Conservation (phyloP, 1,140 invertebrate genomes). For the Drosophila ohnishii region DNA sequence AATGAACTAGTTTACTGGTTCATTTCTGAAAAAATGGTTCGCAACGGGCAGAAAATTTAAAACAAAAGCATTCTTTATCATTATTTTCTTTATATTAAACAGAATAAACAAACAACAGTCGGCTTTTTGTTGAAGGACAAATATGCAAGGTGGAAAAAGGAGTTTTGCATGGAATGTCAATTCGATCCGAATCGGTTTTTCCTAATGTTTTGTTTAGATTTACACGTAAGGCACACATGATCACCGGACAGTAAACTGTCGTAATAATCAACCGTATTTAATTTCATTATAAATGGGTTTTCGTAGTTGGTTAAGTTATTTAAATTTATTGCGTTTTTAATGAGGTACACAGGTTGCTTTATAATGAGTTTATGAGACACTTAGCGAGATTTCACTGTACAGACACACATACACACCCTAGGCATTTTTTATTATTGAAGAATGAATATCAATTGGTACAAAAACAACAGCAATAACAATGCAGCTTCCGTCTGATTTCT, state of each 20-base stretch:
- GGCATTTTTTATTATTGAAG: constrained; percentile 54
- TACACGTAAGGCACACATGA: constrained; percentile 37
- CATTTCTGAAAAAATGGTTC: neutral
- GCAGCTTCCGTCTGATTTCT: constrained; percentile 29
- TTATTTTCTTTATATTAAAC: constrained; percentile 14
- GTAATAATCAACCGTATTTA: neutral
- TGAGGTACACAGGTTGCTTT: constrained; percentile 19
- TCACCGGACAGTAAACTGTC: constrained; percentile 16
- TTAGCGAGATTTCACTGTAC: constrained; percentile 20
- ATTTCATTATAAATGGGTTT: neutral
- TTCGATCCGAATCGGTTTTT: constrained; percentile 12
- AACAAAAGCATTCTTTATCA: constrained; percentile 1
- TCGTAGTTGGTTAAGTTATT: constrained; percentile 3
- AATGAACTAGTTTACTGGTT: neutral
- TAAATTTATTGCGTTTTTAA: constrained; percentile 27
- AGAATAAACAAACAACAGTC: constrained; percentile 33
- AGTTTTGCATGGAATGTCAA: constrained; percentile 8
- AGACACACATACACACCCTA: constrained; percentile 58
- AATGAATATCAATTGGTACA: constrained; percentile 53
- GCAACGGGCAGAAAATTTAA: constrained; percentile 18
- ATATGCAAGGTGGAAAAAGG: constrained; percentile 1
- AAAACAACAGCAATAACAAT: constrained; percentile 6
- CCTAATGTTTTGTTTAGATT: constrained; percentile 9
- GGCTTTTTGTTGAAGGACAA: neutral
- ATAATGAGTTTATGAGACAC: constrained; percentile 26